Evolutionary conservation across 1,140 invertebrate genomes (phyloP), one percentile per base, ranked within the genome.

Genomic region (Caenorhabditis remanei): DNA sequence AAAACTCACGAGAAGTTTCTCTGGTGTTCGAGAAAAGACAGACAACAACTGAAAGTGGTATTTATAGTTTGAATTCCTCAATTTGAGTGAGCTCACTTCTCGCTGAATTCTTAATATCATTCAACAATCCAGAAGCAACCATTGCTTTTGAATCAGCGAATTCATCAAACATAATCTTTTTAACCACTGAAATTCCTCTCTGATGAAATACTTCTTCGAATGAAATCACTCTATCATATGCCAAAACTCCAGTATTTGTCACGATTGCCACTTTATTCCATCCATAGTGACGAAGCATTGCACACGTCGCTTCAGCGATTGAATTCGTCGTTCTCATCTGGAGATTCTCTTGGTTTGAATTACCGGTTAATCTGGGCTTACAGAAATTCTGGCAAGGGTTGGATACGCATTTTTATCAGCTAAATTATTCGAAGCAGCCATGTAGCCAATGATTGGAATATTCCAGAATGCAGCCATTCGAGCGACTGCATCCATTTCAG

Each of bases 21-120:
- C 91, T 90, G 2, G 92, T 92, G n/a, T 87, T 89, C 8, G 91
- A 92, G 86, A 92, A 92, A n/a, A 92, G 83, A 79, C 92, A 92
- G 21, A 92, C 79, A 19, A 92, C 87, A 83, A 92, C 91, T 92
- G 85, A 84, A 91, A 87, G 65, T 32, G 4, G 41, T 6, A 21
- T 43, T 21, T 53, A 50, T 21, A 11, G 13, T 8, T 8, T n/a
- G 50, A 79, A 88, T 92, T 9, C 9, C 9, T 32, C 2, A 32
- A 32, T 32, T 32, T 2, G 32, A 32, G 32, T n/a, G 21, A 56
- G 41, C 82, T 83, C 79, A 92, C 91, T 90, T 92, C 91, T 88
- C 48, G 91, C 91, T 53, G 85, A 88, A 24, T 85, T 86, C 79
- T 90, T 58, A n/a, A 92, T 65, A 43, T 92, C 91, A 41, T 83